Base-by-base conservation (phyloP, 2,797 vertebrate genomes). In the Adrianichthys oophorus region DNA sequence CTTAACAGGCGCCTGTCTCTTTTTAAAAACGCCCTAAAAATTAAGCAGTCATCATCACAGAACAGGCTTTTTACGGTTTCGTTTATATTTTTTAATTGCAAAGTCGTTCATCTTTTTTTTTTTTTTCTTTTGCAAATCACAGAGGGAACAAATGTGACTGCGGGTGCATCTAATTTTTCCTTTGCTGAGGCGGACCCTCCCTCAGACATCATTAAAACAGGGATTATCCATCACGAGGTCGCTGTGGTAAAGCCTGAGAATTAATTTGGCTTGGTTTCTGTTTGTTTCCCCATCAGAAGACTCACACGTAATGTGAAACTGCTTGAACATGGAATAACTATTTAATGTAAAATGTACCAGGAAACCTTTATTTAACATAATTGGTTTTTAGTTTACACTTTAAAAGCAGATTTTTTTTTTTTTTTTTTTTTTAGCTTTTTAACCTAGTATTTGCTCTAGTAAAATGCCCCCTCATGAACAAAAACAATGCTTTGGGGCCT, bases 51-150 rank as follows among this genome's bases (percentile, higher is more conserved):
- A 64, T 70, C 61, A 63, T 69, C 73, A 76, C 68, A 42, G 84
- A 83, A 70, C 19, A 57, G 37, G 41, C 55, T 56, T 70, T 53
- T 64, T 62, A 19, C 52, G 77, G 69, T 72, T 74, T 70, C 75
- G 70, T 66, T 59, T 72, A 63, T 59, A 76, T 82, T 72, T 72
- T 63, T 70, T 58, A 59, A 52, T 69, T 71, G 52, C 56, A 81
- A 61, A 83, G 86, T 88, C 82, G 85, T 85, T 85, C 68, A 83
- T 78, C 52, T 41, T 49, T 78, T 74, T 61, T 73, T 71, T 79
- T 63, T 29, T 12, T 77, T 50, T 37, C 47, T 79, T 72, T 62
- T 73, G 70, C 78, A 65, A 76, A 52, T 59, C 54, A 53, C 37
- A 41, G 52, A 74, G 63, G 80, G 74, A 68, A 83, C 69, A 29